These are phyloP conservation scores for Ictalurus punctatus DNA, from an alignment of 2,113 vertebrate genomes.

Conservation along the genomic window DNA sequence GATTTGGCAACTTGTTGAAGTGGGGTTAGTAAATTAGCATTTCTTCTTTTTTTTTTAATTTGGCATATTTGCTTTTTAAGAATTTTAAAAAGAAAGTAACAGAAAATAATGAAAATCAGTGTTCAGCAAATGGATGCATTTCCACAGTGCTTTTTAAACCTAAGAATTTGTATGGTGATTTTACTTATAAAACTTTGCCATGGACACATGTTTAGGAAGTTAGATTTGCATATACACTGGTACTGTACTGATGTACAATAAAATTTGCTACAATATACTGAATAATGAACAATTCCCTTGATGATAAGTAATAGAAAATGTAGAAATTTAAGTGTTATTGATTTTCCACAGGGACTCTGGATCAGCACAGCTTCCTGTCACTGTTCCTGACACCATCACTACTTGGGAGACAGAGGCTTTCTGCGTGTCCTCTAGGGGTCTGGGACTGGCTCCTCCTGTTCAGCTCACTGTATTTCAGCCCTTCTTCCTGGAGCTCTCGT, in stretches of 20 bases:
- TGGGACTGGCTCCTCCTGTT: conserved; percentile 76
- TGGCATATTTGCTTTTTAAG: neutral
- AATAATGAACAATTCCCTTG: neutral
- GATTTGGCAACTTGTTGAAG: conserved; percentile 79
- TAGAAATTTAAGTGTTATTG: neutral
- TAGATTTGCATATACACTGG: neutral
- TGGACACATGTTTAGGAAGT: too few species aligned
- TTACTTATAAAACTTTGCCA: too few species aligned
- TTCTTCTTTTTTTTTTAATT: neutral
- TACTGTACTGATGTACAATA: neutral
- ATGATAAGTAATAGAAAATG: neutral
- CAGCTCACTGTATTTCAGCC: conserved; percentile 81
- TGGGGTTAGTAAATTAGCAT: conserved; percentile 70
- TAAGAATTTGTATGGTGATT: too few species aligned
- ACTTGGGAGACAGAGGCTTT: conserved; percentile 84
- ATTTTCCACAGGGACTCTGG: conserved; percentile 60
- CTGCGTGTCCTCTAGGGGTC: conserved; percentile 79
- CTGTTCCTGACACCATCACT: conserved; percentile 84
- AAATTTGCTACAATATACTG: neutral
- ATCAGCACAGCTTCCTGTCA: conserved; percentile 63
- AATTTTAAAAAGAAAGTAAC: neutral
- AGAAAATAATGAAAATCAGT: neutral
- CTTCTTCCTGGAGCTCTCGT: conserved; percentile 82
- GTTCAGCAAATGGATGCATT: too few species aligned
- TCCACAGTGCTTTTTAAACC: too few species aligned